Conservation (phyloP, 2,113 vertebrate species). For the Lasiurus borealis region DNA sequence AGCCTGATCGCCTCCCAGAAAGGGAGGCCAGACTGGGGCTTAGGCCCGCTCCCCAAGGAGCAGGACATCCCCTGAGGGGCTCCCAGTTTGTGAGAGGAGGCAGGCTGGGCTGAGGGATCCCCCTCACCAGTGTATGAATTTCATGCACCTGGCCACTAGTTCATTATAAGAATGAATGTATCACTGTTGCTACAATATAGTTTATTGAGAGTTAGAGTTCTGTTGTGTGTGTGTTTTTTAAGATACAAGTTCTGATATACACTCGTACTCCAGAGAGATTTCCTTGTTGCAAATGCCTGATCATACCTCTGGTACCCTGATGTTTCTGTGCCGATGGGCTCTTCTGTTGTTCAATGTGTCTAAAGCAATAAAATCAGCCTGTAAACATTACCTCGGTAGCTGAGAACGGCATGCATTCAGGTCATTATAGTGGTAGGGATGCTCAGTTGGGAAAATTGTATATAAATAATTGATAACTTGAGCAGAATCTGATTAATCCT, state of each 20-base stretch:
- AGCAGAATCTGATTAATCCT: slow-evolving; percentile 67
- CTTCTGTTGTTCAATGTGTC: slow-evolving; percentile 77
- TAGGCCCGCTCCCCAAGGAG: too few species aligned
- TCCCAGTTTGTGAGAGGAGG: too few species aligned
- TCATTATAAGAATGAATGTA: neutral
- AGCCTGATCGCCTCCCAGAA: too few species aligned
- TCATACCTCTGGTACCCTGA: slow-evolving; percentile 52
- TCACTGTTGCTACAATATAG: neutral
- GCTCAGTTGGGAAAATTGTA: slow-evolving; percentile 54
- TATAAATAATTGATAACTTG: slow-evolving; percentile 78
- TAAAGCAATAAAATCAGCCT: slow-evolving; percentile 73
- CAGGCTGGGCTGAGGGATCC: too few species aligned
- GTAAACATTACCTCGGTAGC: slow-evolving; percentile 56
- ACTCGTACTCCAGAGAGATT: slow-evolving; percentile 22
- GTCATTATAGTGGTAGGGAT: slow-evolving; percentile 59
- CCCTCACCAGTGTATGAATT: too few species aligned
- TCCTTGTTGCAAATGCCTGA: slow-evolving; percentile 52
- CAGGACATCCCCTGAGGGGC: too few species aligned
- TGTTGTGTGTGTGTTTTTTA: neutral
- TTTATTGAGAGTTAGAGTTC: neutral
- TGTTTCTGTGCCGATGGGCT: slow-evolving; percentile 48
- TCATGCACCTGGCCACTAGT: neutral
- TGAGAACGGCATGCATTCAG: slow-evolving; percentile 49
- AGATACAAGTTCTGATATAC: neutral
- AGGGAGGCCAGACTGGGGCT: too few species aligned